Evolutionary conservation across 2,888 invertebrate genomes (phyloP).

Genomic region (Callosobruchus maculatus): DNA sequence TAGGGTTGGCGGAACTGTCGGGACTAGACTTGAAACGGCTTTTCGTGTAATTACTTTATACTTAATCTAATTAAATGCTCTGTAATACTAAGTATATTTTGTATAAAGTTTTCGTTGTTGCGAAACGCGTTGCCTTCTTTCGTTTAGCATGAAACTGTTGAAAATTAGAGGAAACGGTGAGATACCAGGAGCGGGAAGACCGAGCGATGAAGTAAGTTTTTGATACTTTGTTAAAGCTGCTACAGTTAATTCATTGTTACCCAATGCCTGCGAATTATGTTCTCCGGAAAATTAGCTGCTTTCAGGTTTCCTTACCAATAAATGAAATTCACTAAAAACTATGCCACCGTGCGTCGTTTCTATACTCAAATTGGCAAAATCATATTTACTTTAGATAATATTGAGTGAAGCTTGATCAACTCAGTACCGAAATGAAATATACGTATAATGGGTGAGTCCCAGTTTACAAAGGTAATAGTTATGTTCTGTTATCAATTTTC

Average conservation of each 20-base stretch:
- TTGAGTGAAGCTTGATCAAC: too few relatives aligned
- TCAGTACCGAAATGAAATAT: too few relatives aligned
- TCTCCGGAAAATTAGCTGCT: background rate
- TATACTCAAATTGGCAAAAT: too few relatives aligned
- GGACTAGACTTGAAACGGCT: background rate
- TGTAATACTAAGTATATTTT: slow-evolving; percentile 39
- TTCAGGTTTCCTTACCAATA: background rate
- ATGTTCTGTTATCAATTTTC: too few relatives aligned
- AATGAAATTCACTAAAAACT: background rate
- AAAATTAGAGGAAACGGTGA: slow-evolving; percentile 24
- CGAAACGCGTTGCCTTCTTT: slow-evolving; percentile 45
- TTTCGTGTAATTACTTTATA: slow-evolving; percentile 24
- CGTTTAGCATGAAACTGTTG: slow-evolving; percentile 41
- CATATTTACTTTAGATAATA: too few relatives aligned
- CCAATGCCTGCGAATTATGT: background rate
- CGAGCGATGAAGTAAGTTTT: background rate
- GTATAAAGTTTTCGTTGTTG: slow-evolving; percentile 48
- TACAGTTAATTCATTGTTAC: background rate
- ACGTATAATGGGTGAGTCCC: too few relatives aligned
- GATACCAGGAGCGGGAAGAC: background rate
- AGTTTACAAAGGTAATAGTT: too few relatives aligned
- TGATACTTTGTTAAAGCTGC: background rate
- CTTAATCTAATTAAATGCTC: slow-evolving; percentile 38
- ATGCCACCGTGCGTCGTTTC: too few relatives aligned
- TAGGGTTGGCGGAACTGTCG: slow-evolving; percentile 31